Evolutionary conservation across 1,140 invertebrate species (phyloP).

Genomic region (Drosophila nigrodunni): DNA sequence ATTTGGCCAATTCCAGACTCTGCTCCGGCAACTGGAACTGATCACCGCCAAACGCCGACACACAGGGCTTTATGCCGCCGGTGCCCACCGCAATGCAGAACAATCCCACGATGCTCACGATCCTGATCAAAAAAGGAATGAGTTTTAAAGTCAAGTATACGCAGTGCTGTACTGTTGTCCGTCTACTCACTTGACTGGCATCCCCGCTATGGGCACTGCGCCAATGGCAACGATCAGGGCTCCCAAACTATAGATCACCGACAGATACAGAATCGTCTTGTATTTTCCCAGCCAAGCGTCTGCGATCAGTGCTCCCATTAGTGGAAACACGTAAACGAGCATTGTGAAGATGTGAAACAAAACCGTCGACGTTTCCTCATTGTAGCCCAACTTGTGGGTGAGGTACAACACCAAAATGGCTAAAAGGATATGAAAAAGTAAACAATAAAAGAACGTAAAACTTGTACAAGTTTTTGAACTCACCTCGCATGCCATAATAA

Average conservation of each 20-base stretch:
- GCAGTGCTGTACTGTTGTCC: too few species aligned
- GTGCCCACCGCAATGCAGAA: slow-evolving; percentile 94
- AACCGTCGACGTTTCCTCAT: slow-evolving; percentile 89
- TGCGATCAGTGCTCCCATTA: slow-evolving; percentile 94
- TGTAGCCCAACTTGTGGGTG: slow-evolving; percentile 88
- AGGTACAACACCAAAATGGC: slow-evolving; percentile 93
- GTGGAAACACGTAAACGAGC: slow-evolving; percentile 92
- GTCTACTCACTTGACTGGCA: slow-evolving; percentile 87
- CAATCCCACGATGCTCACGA: slow-evolving; percentile 92
- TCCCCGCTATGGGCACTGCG: slow-evolving; percentile 86
- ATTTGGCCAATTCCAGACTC: slow-evolving; percentile 90
- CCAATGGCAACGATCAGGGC: slow-evolving; percentile 91
- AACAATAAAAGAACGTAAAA: background rate
- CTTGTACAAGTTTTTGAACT: slow-evolving; percentile 70
- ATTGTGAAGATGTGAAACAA: slow-evolving; percentile 93
- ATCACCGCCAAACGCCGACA: slow-evolving; percentile 98
- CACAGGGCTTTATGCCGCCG: slow-evolving; percentile 99
- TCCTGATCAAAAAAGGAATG: slow-evolving; percentile 57
- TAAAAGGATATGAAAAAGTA: slow-evolving; percentile 73
- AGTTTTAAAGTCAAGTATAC: too few species aligned
- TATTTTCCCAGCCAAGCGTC: slow-evolving; percentile 93
- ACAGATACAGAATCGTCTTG: slow-evolving; percentile 94
- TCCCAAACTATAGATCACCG: slow-evolving; percentile 94
- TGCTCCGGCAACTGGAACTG: slow-evolving; percentile 94
- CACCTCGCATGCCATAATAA: slow-evolving; percentile 98